Conservation (phyloP, 2,888 invertebrate genomes). For the Allygus modestus region DNA sequence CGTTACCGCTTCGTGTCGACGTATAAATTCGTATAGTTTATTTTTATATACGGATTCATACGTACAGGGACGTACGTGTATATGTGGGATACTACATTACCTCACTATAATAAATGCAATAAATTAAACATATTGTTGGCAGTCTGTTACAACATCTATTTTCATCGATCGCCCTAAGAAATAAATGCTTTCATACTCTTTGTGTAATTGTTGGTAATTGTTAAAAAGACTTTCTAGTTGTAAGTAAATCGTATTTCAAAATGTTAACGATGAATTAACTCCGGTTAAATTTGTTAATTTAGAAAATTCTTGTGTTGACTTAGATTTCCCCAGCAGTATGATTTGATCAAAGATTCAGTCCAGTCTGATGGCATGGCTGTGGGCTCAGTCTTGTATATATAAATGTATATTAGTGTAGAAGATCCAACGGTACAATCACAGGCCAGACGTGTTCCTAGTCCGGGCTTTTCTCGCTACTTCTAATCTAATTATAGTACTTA, state of each 20-base stretch:
- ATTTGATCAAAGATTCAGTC: constrained; percentile 10
- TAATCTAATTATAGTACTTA: constrained; percentile 9
- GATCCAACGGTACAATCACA: constrained; percentile 58
- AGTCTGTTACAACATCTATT: constrained; percentile 57
- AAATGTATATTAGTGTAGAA: constrained; percentile 53
- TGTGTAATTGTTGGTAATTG: constrained; percentile 62
- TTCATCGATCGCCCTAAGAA: constrained; percentile 51
- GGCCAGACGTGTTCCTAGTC: constrained; percentile 57
- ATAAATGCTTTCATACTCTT: constrained; percentile 56
- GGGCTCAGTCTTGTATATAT: constrained; percentile 46
- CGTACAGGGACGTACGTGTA: constrained; percentile 40
- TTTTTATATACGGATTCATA: constrained; percentile 37
- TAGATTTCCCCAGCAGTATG: constrained; percentile 1
- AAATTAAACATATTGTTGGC: constrained; percentile 61
- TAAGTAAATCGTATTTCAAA: constrained; percentile 63
- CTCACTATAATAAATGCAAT: constrained; percentile 60
- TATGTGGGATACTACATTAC: constrained; percentile 44
- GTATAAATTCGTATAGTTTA: constrained; percentile 39
- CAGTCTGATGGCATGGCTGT: not conserved
- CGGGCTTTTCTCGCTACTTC: constrained; percentile 39
- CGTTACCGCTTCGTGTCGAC: not conserved
- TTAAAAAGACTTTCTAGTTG: constrained; percentile 62
- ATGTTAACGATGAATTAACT: constrained; percentile 63
- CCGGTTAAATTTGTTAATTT: constrained; percentile 60
- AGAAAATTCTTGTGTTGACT: constrained; percentile 50